Evolutionary conservation across 2,797 vertebrate genomes (phyloP), one percentile per base, ranked within the genome.

Genomic region (Smutsia gigantea): DNA sequence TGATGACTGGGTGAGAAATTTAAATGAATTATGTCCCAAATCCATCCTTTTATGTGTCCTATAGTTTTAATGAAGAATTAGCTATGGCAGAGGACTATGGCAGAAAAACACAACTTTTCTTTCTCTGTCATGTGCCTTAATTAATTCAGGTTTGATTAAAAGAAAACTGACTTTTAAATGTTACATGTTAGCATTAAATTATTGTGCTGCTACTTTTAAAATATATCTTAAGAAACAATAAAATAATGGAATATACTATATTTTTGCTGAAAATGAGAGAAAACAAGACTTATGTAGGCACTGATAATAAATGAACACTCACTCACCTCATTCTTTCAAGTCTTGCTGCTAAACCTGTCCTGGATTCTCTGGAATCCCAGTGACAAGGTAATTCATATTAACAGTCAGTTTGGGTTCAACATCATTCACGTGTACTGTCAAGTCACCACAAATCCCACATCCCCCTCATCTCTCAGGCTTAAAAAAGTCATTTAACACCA

Each of bases 401-500:
- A 95, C 39, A 97, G 95, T 93, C 96, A 96, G 95, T 97, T 89
- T 97, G 93, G 82, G 90, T 97, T 98, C 97, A 96, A 96, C 95
- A 97, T 98, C 97, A 98, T 98, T 98, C 98, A 96, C 0, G 57
- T 96, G 97, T 95, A 93, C 93, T 96, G 90, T 97, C 95, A 97
- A 97, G 89, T 97, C 97, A 69, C 71, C 90, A 97, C 94, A 98
- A 98, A 98, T 98, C 97, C 97, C 97, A 96, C 96, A 96, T 96
- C 97, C 92, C 92, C 88, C 79, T 96, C 94, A 96, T 98, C 97
- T 98, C 98, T 98, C 97, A 98, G 97, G 97, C 97, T 98, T 98
- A 98, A 98, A 98, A 98, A 97, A 96, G 97, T 98, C 97, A 98
- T 98, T 98, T 98, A 98, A 98, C 97, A 97, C 77, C 93, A 95